Conservation (phyloP, 2,113 vertebrate species). For the Pan paniscus region DNA sequence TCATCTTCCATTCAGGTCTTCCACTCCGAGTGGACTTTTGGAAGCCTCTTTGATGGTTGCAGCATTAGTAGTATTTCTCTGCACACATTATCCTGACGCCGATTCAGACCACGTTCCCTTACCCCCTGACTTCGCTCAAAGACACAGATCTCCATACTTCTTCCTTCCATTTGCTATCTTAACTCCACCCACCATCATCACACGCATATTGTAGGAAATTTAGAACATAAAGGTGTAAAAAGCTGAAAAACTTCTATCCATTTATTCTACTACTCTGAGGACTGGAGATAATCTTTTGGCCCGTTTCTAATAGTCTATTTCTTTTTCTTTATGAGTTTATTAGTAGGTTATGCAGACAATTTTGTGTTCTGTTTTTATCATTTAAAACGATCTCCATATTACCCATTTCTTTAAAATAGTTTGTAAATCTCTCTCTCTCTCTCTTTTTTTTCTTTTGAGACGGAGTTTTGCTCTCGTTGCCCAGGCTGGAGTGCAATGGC, state of each 20-base stretch:
- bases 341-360: neutral
- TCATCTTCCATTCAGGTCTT: too few species aligned
- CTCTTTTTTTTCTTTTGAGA: too few species aligned
- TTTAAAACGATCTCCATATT: neutral
- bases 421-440: neutral
- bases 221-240: neutral
- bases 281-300: too few species aligned
- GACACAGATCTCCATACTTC: neutral
- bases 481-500: too few species aligned
- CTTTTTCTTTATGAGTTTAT: neutral
- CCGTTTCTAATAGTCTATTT: neutral
- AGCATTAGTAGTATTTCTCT: neutral
- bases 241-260: neutral
- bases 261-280: neutral
- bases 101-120: neutral
- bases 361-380: neutral
- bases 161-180: neutral
- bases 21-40: accelerated
- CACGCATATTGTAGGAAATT: neutral
- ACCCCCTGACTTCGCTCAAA: neutral
- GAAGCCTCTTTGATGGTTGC: neutral
- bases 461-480: too few species aligned
- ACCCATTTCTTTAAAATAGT: neutral
- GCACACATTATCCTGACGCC: neutral
- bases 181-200: too few species aligned